Evolutionary conservation across 2,888 invertebrate species (phyloP).

Genomic region (Tetrapedia diversipes): DNA sequence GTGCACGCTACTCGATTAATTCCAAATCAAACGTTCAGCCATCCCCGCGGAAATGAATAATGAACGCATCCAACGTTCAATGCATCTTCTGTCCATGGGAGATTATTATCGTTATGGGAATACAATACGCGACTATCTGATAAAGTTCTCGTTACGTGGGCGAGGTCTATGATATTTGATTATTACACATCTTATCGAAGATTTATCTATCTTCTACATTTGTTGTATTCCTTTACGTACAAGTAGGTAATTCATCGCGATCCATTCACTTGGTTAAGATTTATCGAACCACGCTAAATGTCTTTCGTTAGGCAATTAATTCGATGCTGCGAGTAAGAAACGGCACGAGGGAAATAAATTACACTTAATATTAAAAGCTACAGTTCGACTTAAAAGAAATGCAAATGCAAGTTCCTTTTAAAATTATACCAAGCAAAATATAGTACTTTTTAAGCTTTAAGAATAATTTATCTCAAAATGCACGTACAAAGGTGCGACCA

Average conservation of each 20-base stretch:
- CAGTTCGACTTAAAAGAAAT: no score
- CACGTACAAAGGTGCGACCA: no score
- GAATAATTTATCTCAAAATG: no score
- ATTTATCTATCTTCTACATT: constrained; percentile 32
- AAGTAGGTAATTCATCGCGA: background rate
- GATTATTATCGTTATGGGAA: constrained; percentile 54
- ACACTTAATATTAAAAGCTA: background rate
- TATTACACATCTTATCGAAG: constrained; percentile 53
- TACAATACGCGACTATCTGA: constrained; percentile 54
- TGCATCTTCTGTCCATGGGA: constrained; percentile 41
- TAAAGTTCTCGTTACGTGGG: constrained; percentile 42
- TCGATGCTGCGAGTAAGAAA: background rate
- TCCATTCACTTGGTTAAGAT: background rate
- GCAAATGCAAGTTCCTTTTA: no score
- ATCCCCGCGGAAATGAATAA: constrained; percentile 29
- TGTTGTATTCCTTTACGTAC: background rate
- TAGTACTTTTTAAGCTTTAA: no score
- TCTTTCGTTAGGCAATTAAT: background rate
- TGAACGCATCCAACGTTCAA: constrained; percentile 29
- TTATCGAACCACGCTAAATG: background rate
- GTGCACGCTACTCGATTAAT: constrained; percentile 19
- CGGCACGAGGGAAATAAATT: background rate
- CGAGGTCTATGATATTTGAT: constrained; percentile 51
- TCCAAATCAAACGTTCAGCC: background rate
- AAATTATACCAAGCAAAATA: no score